Conservation (phyloP, 2,888 invertebrate species). For the Caenorhabditis macrosperma region DNA sequence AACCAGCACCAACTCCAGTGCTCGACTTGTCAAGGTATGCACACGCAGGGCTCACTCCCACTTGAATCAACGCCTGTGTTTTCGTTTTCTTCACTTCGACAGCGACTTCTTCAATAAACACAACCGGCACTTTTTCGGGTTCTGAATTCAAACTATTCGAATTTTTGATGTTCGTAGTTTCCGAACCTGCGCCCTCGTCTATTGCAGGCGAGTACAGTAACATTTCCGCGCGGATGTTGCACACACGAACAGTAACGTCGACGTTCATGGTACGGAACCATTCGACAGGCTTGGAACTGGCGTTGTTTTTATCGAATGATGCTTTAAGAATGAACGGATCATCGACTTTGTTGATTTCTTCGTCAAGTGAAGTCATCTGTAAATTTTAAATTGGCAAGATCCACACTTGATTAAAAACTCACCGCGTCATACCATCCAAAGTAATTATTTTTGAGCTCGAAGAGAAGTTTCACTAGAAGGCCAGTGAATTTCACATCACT, state of each 20-base stretch:
- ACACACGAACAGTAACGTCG: constrained; percentile 83
- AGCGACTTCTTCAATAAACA: constrained; percentile 84
- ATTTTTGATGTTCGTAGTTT: too few relatives aligned
- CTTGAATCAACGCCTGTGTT: constrained; percentile 91
- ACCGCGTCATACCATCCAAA: constrained; percentile 92
- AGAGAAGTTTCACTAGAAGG: constrained; percentile 86
- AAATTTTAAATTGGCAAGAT: neutral
- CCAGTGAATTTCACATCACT: constrained; percentile 93
- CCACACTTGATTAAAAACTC: neutral
- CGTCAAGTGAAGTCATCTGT: constrained; percentile 54
- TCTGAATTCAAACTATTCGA: neutral
- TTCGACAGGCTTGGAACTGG: constrained; percentile 58
- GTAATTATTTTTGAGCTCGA: constrained; percentile 88
- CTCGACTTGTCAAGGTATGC: constrained; percentile 56
- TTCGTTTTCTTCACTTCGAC: constrained; percentile 98
- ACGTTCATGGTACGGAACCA: constrained; percentile 73
- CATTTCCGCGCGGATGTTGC: constrained; percentile 93
- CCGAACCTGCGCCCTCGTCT: constrained; percentile 16
- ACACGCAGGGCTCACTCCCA: constrained; percentile 61
- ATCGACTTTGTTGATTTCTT: constrained; percentile 24
- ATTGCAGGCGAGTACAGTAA: constrained; percentile 63
- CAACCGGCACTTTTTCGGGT: constrained; percentile 69
- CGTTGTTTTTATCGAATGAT: constrained; percentile 48
- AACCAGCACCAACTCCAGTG: constrained; percentile 60
- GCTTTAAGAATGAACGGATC: constrained; percentile 44